Base-by-base conservation (phyloP, 2,888 invertebrate species). In the Limenitis camilla region DNA sequence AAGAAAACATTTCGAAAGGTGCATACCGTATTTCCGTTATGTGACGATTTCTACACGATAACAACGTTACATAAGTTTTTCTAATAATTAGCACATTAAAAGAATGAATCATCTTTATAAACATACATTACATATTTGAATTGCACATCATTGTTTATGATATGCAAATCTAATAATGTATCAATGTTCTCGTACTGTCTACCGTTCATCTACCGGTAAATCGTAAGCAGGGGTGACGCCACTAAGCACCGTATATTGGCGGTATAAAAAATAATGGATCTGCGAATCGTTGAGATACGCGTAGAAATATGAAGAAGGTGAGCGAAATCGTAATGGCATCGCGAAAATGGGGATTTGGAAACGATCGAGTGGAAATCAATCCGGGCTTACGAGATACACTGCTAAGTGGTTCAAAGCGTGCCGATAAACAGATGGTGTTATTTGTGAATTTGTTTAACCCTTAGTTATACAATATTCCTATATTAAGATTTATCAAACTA, bases 241-340 rank as follows among this genome's bases (percentile, higher is more conserved):
- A 72, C 75, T 82, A 78, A 81, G 77, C 80, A 71, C 71, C 81
- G 76, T 84, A 83, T 84, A 83, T 80, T 84, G 81, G 69, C 72
- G 69, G 79, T 76, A 87, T 87, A 87, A 87, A 87, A 87, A 85
- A 85, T 87, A 87, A 87, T 87, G 85, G 84, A 83, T 85, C 84
- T 83, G 72, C 78, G 80, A 86, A 86, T 86, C 81, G 83, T 76
- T 78, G 82, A 76, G 87, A 87, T 87, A 87, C 84, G 84, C 83
- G 77, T 81, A 78, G 81, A 85, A 87, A 85, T 86, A 83, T 84
- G 81, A 84, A 80, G 83, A 71, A 82, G 83, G 83, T 82, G 77
- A 77, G 79, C 82, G 81, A 83, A 82, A 85, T 85, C 84, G 84
- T 86, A 87, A 87, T 82, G 79, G 84, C 81, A 74, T 76, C 77